A percentile compares a stretch with the other conserved stretches of the same genome.
Conservation (phyloP, 2,113 vertebrate genomes). For the Riparia riparia region DNA sequence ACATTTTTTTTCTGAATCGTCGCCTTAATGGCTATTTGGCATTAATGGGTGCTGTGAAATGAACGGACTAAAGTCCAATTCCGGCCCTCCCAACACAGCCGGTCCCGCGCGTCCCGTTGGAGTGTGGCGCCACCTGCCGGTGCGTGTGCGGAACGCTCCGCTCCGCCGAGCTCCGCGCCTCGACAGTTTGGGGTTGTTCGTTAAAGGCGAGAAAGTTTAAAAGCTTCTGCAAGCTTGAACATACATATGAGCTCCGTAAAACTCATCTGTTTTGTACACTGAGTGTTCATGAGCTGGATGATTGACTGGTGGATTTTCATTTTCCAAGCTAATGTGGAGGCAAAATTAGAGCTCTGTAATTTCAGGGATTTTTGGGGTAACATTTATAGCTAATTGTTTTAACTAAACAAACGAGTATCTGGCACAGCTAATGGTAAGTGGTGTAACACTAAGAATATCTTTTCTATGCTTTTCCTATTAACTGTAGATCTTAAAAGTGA, state of each 20-base stretch:
- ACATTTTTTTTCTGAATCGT: not conserved
- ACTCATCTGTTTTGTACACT: not conserved
- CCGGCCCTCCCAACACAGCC: rapidly evolving
- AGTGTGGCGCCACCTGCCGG: slow-evolving; percentile 47
- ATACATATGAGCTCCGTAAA: not conserved
- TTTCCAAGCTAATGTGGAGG: not conserved
- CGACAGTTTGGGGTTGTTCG: rapidly evolving
- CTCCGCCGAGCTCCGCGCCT: not conserved
- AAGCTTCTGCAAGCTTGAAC: not conserved
- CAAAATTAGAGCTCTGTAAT: not conserved
- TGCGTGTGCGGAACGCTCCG: rapidly evolving
- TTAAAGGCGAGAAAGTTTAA: not conserved
- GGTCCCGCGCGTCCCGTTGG: not conserved
- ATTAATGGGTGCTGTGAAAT: rapidly evolving
- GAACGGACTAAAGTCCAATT: not conserved
- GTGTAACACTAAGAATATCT: not conserved
- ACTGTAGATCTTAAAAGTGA: slow-evolving; percentile 78
- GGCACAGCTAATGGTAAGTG: not conserved
- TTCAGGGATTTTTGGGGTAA: not conserved
- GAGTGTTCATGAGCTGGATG: not conserved
- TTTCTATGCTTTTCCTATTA: not conserved
- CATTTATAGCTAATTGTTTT: not conserved
- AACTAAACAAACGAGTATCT: not conserved
- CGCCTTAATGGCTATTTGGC: not conserved
- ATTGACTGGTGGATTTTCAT: not conserved